These are phyloP conservation scores for Microcebus tavaratra DNA, from an alignment of 2,113 vertebrate genomes.

Conservation along the genomic window DNA sequence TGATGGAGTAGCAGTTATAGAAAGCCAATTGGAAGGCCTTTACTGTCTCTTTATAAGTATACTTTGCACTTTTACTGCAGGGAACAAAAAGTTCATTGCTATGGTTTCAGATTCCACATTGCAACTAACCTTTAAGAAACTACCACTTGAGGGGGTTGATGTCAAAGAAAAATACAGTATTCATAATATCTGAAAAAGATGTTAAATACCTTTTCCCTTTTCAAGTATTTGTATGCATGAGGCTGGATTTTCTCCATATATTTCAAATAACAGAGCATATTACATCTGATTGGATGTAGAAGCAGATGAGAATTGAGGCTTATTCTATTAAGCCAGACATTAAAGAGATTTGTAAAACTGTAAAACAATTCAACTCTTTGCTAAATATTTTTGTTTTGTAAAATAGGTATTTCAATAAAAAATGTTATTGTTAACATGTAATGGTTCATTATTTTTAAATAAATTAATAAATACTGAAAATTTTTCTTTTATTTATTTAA, in stretches of 20 bases:
- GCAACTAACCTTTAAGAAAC: background rate
- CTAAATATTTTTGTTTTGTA: background rate
- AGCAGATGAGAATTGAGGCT: background rate
- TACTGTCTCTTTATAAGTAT: background rate
- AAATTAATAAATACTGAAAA: background rate
- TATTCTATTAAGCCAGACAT: background rate
- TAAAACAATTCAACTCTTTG: background rate
- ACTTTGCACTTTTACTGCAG: background rate
- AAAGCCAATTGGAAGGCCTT: background rate
- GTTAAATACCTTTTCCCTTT: background rate
- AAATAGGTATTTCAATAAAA: constrained; percentile 21
- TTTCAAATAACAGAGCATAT: constrained; percentile 33
- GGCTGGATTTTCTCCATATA: background rate
- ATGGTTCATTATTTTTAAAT: background rate
- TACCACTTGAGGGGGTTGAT: background rate
- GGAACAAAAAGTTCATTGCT: background rate
- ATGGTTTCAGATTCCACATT: background rate
- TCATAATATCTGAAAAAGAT: background rate
- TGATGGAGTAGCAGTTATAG: background rate
- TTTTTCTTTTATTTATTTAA: background rate
- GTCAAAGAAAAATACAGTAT: constrained; percentile 11
- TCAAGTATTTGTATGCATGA: background rate
- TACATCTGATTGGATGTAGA: background rate
- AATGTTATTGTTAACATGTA: background rate
- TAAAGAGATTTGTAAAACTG: background rate